Base-by-base conservation (phyloP, 1,140 invertebrate species). In the Drosophila micromelanica region DNA sequence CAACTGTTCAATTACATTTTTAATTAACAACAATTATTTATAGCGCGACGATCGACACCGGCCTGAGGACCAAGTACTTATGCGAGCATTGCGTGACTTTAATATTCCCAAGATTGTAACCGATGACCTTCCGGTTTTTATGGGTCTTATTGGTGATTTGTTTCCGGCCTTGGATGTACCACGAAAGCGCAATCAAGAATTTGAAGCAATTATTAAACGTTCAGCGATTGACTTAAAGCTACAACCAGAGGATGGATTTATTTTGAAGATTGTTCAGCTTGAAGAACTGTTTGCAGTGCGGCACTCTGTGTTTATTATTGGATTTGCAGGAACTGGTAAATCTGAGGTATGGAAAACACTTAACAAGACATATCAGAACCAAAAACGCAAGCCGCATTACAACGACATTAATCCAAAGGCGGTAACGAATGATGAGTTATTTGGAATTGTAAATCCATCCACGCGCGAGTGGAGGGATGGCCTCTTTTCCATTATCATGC, bases 401-500 rank as follows among this genome's bases (percentile, higher is more conserved):
- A 96, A 97, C 80, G 98, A 99, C 92, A 92, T 99, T 4, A 97
- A 99, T 92, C 98, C 98, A 5, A 98, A 98, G 93, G 97, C 97
- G 37, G 98, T 99, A 1, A 98, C 98, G 0, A 98, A 98, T 85
- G 97, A 99, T 90, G 98, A 99, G 92, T 93, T 99, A 27, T 99
- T 98, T 93, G 98, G 98, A 12, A 95, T 98, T 49, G 98, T 99
- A 59, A 99, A 98, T 93, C 96, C 97, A 8, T 93, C 97, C 1
- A 99, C 98, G 0, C 94, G 98, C 89, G 98, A 99, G 93, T 99
- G 98, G 98, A 98, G 97, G 93, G 98, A 99, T 92, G 98, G 97
- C 67, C 93, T 99, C 42, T 97, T 98, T 90, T 98, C 98, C 0
- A 95, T 96, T 0, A 94, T 98, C 35, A 98, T 99, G 96, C 93